Conservation (phyloP, 1,140 invertebrate genomes). For the Lasioglossum baleicum region DNA sequence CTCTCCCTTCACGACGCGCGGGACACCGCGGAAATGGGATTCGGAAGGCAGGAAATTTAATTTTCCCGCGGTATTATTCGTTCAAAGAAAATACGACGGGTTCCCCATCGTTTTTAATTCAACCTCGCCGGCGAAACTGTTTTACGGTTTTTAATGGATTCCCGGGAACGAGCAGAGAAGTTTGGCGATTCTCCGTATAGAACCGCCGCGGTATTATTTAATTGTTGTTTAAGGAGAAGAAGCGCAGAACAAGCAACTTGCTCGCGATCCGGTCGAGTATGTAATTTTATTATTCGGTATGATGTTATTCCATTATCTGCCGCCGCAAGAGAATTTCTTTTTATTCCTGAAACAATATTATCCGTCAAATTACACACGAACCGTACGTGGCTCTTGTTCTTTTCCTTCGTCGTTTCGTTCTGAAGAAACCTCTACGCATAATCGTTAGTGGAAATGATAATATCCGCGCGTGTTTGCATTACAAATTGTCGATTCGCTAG, state of each 20-base stretch:
- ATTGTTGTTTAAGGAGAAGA: neutral
- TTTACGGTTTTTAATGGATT: neutral
- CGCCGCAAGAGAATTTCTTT: neutral
- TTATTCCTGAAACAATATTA: neutral
- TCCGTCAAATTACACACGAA: neutral
- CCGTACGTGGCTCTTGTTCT: neutral
- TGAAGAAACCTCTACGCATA: neutral
- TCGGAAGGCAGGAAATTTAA: conserved; percentile 33
- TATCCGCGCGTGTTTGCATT: conserved; percentile 45
- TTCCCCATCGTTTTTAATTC: neutral
- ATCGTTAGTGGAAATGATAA: neutral
- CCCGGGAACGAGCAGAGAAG: too few species aligned
- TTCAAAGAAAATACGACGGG: conserved; percentile 6
- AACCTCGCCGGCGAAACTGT: neutral
- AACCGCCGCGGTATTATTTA: neutral
- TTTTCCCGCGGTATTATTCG: conserved; percentile 20
- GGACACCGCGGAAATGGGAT: conserved; percentile 37
- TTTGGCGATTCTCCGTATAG: neutral
- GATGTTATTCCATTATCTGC: neutral
- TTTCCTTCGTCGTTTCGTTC: too few species aligned
- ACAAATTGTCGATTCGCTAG: conserved; percentile 58
- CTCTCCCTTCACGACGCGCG: conserved; percentile 5
- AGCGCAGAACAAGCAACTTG: too few species aligned
- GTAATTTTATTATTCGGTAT: neutral
- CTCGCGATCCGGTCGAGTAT: neutral